Evolutionary conservation across 2,113 vertebrate genomes (phyloP).

Genomic region (Platysteira castanea): DNA sequence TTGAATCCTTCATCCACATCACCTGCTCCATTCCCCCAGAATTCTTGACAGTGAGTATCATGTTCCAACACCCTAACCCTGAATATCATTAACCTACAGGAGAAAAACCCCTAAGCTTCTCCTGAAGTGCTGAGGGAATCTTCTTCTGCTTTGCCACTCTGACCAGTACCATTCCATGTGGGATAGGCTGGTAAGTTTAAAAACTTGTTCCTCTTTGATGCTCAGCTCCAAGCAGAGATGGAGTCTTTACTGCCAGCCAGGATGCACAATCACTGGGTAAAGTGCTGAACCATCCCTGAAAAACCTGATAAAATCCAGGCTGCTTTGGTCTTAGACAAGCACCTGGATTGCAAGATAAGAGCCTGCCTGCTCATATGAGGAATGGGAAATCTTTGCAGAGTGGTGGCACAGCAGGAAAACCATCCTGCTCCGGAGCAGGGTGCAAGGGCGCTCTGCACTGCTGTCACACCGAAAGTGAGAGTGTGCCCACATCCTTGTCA

Average conservation of each 20-base stretch:
- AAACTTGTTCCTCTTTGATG: neutral
- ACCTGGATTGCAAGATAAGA: neutral
- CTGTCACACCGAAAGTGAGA: rapidly evolving
- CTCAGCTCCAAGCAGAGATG: neutral
- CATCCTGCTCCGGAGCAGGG: neutral
- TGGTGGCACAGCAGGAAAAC: neutral
- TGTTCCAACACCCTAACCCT: neutral
- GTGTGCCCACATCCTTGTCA: neutral
- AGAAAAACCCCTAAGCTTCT: neutral
- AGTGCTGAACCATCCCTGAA: neutral
- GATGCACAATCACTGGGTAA: neutral
- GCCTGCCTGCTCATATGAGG: neutral
- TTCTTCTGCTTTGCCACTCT: neutral
- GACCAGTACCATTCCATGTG: neutral
- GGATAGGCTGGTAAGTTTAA: neutral
- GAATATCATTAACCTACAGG: neutral
- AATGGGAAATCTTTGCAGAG: neutral
- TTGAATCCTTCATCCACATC: neutral
- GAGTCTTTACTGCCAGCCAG: neutral
- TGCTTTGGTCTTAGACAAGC: neutral
- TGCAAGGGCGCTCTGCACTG: rapidly evolving
- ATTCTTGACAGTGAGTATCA: neutral
- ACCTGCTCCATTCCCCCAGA: neutral
- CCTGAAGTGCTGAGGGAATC: neutral
- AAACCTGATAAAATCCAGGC: neutral